phyloP scores from a whole-genome alignment of 2,888 invertebrate genomes.

The Sinopyrophorus schimmeli region DNA sequence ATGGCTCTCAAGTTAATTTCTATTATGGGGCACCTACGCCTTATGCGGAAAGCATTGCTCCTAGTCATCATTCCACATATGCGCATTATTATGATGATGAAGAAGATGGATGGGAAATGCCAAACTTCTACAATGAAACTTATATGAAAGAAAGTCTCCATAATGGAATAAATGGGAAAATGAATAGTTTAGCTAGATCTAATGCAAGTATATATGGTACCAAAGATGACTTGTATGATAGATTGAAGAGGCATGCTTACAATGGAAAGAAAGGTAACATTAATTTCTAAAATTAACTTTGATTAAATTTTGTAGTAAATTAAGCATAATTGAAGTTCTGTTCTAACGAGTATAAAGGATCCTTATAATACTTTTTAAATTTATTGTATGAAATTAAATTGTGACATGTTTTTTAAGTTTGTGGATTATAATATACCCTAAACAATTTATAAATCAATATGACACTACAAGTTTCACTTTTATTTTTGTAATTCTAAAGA shows the following conservation, averaged over 20 bases:
- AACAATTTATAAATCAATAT: too few species aligned
- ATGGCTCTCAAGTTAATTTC: constrained; percentile 93
- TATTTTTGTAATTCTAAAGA: too few species aligned
- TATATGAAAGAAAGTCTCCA: constrained; percentile 94
- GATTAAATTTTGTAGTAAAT: too few species aligned
- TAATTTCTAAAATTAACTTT: neutral
- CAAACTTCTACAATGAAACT: constrained; percentile 94
- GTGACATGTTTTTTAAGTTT: too few species aligned
- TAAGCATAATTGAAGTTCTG: too few species aligned
- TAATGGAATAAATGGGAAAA: constrained; percentile 79
- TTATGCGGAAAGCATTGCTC: constrained; percentile 93
- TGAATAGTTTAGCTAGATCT: constrained; percentile 90
- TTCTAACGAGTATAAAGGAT: too few species aligned
- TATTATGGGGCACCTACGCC: constrained; percentile 94
- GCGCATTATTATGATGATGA: constrained; percentile 96
- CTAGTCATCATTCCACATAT: constrained; percentile 93
- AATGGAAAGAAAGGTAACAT: constrained; percentile 88
- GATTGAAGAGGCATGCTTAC: constrained; percentile 93
- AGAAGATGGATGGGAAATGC: constrained; percentile 97
- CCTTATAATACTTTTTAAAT: too few species aligned
- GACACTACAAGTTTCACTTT: too few species aligned
- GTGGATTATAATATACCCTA: too few species aligned
- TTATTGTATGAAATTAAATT: too few species aligned
- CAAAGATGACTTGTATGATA: constrained; percentile 93
- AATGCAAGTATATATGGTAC: constrained; percentile 94